Percentiles rank a stretch among this genome's conserved stretches.
phyloP scores from a whole-genome alignment of 1,140 invertebrate species.

The Caenorhabditis brenneri region DNA sequence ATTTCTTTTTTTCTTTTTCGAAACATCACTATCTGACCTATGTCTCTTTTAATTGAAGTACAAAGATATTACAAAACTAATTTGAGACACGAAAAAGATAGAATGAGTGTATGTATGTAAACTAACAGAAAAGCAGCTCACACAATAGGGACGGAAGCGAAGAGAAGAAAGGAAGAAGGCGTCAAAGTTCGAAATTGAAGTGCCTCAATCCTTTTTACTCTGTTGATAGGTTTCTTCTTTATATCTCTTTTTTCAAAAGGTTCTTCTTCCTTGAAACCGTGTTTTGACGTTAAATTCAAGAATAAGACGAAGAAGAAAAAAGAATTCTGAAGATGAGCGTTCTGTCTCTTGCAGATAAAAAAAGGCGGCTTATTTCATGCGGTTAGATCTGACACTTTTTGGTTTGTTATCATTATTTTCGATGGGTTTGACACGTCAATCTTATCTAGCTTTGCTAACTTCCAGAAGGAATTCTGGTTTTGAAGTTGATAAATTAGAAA shows the following conservation, averaged over 20 bases:
- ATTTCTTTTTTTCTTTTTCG: conserved; percentile 48
- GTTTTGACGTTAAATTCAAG: too few relatives aligned
- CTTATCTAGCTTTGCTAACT: too few relatives aligned
- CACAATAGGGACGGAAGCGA: conserved; percentile 24
- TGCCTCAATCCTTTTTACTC: background rate
- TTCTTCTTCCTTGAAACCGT: background rate
- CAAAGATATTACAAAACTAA: background rate
- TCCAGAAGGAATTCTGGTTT: too few relatives aligned
- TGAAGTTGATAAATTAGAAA: too few relatives aligned
- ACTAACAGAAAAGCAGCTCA: background rate
- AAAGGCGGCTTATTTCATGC: background rate
- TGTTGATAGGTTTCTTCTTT: conserved; percentile 7
- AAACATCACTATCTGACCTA: background rate
- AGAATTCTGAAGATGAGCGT: background rate
- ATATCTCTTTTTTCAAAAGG: conserved; percentile 1
- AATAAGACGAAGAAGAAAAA: too few relatives aligned
- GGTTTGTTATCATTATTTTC: background rate
- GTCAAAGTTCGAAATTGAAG: conserved; percentile 39
- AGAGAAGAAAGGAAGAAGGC: background rate
- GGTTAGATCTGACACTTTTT: background rate
- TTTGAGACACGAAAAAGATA: background rate
- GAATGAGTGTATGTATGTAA: too few relatives aligned
- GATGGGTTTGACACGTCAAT: background rate
- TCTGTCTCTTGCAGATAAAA: background rate
- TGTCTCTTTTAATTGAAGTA: background rate